Evolutionary conservation across 2,888 invertebrate genomes (phyloP), one percentile per base, ranked within the genome.

Genomic region (Callosobruchus maculatus): DNA sequence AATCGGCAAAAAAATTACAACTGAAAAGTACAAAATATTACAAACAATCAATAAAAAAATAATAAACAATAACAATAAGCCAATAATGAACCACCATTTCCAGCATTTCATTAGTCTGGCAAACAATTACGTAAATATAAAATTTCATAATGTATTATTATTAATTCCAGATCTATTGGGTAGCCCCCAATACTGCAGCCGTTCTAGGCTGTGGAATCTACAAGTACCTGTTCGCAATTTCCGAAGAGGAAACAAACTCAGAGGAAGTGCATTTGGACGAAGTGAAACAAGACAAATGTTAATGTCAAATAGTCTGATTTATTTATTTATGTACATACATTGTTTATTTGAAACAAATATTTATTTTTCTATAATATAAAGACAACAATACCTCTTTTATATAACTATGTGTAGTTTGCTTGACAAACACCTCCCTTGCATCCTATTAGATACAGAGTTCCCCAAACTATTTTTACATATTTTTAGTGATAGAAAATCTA

Each of bases 101-200:
- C n/a, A n/a, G n/a, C n/a, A n/a, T n/a, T n/a, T n/a, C n/a, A n/a
- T n/a, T n/a, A n/a, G n/a, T n/a, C n/a, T n/a, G n/a, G n/a, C n/a
- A n/a, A n/a, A n/a, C n/a, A n/a, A n/a, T n/a, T n/a, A n/a, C n/a
- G n/a, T n/a, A 20, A 2, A 21, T 20, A 21, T 67, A 67, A 4
- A 67, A 2, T 21, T n/a, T 68, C 49, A 13, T 49, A 49, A 49
- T 3, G 49, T 1, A 13, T 69, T 18, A 5, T 22, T 68, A 9
- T 68, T 20, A 7, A 22, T 68, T 83, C n/a, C 74, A 87, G 87
- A 80, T 87, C 68, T 87, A 86, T 77, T 87, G 86, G 86, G 77
- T 86, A 20, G 87, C 86, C 20, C 87, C 87, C 9, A 84, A 84
- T 30, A 30, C 84, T 20, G 86, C 85, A 0, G 85, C 85, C 0